A percentile compares a stretch with the other conserved stretches of the same genome.
Conservation (phyloP, 2,113 vertebrate species). For the Vidua chalybeata region DNA sequence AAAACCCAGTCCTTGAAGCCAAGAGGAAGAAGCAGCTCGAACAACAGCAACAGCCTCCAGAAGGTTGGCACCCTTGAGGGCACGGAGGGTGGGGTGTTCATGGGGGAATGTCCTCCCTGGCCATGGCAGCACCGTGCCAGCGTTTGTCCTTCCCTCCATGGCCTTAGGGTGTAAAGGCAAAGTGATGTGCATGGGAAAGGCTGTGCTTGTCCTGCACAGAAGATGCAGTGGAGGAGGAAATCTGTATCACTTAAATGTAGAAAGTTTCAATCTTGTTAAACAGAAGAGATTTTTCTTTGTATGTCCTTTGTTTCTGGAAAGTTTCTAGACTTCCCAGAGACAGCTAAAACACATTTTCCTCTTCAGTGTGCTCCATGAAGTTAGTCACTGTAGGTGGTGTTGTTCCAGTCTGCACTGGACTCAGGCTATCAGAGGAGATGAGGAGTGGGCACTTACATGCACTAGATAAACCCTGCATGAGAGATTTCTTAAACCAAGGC, state of each 20-base stretch:
- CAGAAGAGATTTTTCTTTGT: neutral
- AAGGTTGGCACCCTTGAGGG: slow-evolving; percentile 82
- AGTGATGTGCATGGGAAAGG: neutral
- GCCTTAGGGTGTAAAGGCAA: neutral
- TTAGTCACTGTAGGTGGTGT: neutral
- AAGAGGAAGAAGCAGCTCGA: slow-evolving; percentile 95
- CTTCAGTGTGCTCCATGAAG: neutral
- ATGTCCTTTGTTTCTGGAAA: neutral
- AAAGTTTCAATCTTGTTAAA: neutral
- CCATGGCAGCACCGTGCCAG: neutral
- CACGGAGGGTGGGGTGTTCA: neutral
- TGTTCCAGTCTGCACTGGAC: neutral
- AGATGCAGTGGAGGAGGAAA: neutral
- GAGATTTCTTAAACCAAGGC: neutral
- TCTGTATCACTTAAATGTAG: neutral
- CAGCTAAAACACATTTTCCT: neutral
- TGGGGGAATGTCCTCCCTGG: neutral
- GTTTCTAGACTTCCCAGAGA: neutral
- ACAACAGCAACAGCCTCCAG: slow-evolving; percentile 85
- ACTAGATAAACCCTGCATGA: neutral
- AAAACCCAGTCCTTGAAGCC: slow-evolving; percentile 95
- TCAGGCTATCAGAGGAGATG: neutral
- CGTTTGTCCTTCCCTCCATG: neutral
- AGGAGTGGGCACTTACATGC: neutral
- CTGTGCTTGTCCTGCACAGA: neutral